phyloP scores from a whole-genome alignment of 2,113 vertebrate genomes.

The Peromyscus polionotus region DNA sequence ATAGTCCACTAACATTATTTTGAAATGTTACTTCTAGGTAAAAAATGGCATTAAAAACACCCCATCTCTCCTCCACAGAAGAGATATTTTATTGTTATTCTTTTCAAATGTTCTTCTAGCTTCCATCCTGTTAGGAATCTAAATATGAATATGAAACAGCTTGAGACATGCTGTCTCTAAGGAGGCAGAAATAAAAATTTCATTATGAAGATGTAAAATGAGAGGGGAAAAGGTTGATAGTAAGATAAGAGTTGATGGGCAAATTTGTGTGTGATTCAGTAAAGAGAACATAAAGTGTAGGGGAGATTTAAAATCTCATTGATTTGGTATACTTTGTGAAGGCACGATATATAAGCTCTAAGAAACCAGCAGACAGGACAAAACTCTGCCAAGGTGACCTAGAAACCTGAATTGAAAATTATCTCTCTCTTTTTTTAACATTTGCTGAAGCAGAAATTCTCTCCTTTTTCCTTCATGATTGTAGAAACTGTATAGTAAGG shows the following conservation, averaged over 20 bases:
- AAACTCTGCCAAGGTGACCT: background rate
- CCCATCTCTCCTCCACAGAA: background rate
- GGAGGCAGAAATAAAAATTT: background rate
- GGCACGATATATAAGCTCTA: background rate
- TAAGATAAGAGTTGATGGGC: background rate
- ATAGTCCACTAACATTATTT: background rate
- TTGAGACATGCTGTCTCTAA: background rate
- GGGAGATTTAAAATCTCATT: background rate
- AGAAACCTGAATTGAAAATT: background rate
- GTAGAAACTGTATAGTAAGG: background rate
- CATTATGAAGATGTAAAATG: background rate
- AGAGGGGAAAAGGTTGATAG: too few species aligned
- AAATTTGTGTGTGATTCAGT: background rate
- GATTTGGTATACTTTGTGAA: background rate
- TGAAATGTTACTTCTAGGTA: background rate
- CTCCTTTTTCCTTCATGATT: background rate
- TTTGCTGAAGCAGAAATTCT: background rate
- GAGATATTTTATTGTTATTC: background rate
- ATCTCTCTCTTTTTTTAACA: background rate
- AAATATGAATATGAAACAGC: background rate
- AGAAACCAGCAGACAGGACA: accelerated
- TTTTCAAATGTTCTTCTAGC: background rate
- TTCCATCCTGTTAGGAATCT: background rate
- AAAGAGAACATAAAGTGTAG: background rate
- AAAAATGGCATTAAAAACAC: background rate